These are phyloP conservation scores for honey bee (Apis mellifera) DNA, from an alignment of 1,140 invertebrate species.

Conservation along the genomic window Amel_HAv3.1 CM009943.2:3571001-3571500, in stretches of 20 bases:
- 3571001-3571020: too few relatives aligned
- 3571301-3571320: too few relatives aligned
- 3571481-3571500: too few relatives aligned
- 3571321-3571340: background rate
- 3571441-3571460: too few relatives aligned
- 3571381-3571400: too few relatives aligned
- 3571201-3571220: slow-evolving; percentile 27
- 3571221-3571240: slow-evolving; percentile 21
- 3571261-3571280: too few relatives aligned
- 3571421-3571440: too few relatives aligned
- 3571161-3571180: background rate
- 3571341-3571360: background rate
- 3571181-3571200: slow-evolving; percentile 14
- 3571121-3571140: slow-evolving; percentile 25
- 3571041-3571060: slow-evolving; percentile 30
- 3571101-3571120: slow-evolving; percentile 30
- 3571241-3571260: background rate
- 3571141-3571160: slow-evolving; percentile 42
- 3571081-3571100: slow-evolving; percentile 11
- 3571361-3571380: too few relatives aligned
- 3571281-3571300: too few relatives aligned
- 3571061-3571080: slow-evolving; percentile 47
- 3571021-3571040: slow-evolving; percentile 52
- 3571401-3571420: too few relatives aligned
- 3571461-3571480: too few relatives aligned